Conservation (phyloP, 2,888 invertebrate species). For the Chrysotoxum bicinctum region DNA sequence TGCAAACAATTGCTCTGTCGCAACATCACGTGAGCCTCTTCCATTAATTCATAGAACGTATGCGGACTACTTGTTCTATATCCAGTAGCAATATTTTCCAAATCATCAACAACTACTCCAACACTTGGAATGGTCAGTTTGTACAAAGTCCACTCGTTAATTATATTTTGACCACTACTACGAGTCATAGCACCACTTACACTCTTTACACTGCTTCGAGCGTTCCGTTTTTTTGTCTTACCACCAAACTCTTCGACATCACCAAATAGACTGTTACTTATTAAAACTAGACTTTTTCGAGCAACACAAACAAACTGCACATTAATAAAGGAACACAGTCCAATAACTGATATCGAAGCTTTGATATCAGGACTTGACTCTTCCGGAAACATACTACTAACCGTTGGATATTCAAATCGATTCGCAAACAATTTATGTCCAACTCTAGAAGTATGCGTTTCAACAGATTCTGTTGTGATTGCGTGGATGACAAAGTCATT, state of each 20-base stretch:
- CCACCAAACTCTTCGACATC: slow-evolving; percentile 56
- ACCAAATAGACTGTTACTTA: slow-evolving; percentile 77
- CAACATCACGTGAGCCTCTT: slow-evolving; percentile 88
- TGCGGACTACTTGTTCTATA: slow-evolving; percentile 85
- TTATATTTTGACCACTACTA: slow-evolving; percentile 77
- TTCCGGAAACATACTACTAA: slow-evolving; percentile 79
- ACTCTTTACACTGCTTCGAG: slow-evolving; percentile 68
- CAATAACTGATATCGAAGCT: slow-evolving; percentile 80
- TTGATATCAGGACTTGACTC: slow-evolving; percentile 80
- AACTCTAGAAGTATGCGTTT: slow-evolving; percentile 88
- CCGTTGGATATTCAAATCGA: slow-evolving; percentile 80
- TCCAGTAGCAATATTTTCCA: slow-evolving; percentile 86
- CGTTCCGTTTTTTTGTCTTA: slow-evolving; percentile 68
- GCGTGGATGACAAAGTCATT: slow-evolving; percentile 88
- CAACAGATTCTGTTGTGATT: slow-evolving; percentile 88
- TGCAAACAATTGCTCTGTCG: slow-evolving; percentile 80
- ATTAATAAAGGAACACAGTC: slow-evolving; percentile 79
- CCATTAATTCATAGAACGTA: slow-evolving; percentile 87
- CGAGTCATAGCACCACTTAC: slow-evolving; percentile 75
- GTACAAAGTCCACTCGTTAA: slow-evolving; percentile 87
- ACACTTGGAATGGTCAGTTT: slow-evolving; percentile 86
- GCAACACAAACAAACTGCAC: slow-evolving; percentile 80
- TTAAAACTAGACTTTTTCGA: slow-evolving; percentile 78
- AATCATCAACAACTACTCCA: slow-evolving; percentile 86
- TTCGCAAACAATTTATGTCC: slow-evolving; percentile 84